phyloP scores from a whole-genome alignment of 1,140 invertebrate species.

The Leptinotarsa texana region DNA sequence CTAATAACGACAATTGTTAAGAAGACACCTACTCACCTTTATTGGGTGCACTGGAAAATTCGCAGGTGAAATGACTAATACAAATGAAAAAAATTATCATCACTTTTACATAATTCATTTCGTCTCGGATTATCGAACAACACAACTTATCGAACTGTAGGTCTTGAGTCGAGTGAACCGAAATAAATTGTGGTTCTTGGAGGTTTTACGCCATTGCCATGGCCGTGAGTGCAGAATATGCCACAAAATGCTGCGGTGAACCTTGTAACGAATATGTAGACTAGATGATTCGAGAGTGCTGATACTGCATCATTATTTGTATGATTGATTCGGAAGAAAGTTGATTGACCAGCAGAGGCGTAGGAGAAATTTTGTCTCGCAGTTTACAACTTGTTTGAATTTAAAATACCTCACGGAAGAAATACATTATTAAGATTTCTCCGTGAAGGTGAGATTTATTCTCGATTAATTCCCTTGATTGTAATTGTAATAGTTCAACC shows the following conservation, averaged over 20 bases:
- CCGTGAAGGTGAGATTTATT: too few species aligned
- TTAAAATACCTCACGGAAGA: too few species aligned
- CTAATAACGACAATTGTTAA: too few species aligned
- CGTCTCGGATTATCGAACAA: neutral
- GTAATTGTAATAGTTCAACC: too few species aligned
- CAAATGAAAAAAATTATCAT: neutral
- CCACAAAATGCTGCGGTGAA: neutral
- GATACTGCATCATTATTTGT: constrained; percentile 3
- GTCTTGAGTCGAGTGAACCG: constrained; percentile 2
- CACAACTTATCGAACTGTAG: neutral
- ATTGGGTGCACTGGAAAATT: neutral
- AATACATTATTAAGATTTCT: too few species aligned
- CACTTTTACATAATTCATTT: neutral
- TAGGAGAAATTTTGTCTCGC: neutral
- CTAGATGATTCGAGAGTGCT: constrained; percentile 2
- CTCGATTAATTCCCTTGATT: too few species aligned
- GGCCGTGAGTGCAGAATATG: neutral
- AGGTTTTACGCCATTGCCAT: neutral
- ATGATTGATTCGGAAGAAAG: constrained; percentile 1
- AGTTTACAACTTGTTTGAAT: too few species aligned
- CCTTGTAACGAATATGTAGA: constrained; percentile 3
- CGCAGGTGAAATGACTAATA: neutral
- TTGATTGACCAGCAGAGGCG: neutral
- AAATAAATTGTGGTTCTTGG: neutral
- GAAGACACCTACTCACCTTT: neutral